Evolutionary conservation across 1,140 invertebrate species (phyloP).

Genomic region (Ostrea edulis): DNA sequence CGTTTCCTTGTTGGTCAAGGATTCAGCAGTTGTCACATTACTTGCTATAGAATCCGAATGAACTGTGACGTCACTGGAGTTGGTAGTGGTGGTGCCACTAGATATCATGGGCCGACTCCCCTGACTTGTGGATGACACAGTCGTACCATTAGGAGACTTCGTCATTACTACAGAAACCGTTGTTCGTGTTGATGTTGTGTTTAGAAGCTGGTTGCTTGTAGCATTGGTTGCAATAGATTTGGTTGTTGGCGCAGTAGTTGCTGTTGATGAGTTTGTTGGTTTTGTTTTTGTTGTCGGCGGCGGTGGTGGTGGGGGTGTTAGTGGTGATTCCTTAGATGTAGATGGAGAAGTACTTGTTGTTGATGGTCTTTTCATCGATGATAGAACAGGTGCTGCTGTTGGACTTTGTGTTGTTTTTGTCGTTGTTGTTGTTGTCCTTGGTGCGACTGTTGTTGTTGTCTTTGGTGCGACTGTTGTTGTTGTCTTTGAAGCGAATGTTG

Average conservation of each 20-base stretch:
- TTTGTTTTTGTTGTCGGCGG: background rate
- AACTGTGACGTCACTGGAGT: background rate
- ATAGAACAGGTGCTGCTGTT: background rate
- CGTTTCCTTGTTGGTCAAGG: background rate
- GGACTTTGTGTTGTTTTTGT: too few species aligned
- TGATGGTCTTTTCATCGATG: background rate
- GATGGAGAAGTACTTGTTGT: background rate
- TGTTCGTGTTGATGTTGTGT: background rate
- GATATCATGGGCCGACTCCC: background rate
- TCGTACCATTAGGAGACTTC: too few species aligned
- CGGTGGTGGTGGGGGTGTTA: background rate
- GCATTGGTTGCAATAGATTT: background rate
- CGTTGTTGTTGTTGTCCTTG: background rate
- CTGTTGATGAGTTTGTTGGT: slow-evolving; percentile 10
- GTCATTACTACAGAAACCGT: background rate
- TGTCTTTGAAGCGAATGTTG: background rate
- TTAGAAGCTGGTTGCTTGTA: background rate
- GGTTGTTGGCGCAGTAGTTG: background rate
- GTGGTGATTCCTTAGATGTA: background rate
- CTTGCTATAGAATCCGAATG: background rate
- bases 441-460: background rate
- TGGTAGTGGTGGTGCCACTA: background rate
- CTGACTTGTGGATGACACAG: background rate
- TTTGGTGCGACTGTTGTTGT: background rate
- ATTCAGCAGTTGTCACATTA: background rate